These are phyloP conservation scores for Pantherophis alleghaniensis DNA, from an alignment of 2,797 vertebrate species.

Conservation along the genomic window DNA sequence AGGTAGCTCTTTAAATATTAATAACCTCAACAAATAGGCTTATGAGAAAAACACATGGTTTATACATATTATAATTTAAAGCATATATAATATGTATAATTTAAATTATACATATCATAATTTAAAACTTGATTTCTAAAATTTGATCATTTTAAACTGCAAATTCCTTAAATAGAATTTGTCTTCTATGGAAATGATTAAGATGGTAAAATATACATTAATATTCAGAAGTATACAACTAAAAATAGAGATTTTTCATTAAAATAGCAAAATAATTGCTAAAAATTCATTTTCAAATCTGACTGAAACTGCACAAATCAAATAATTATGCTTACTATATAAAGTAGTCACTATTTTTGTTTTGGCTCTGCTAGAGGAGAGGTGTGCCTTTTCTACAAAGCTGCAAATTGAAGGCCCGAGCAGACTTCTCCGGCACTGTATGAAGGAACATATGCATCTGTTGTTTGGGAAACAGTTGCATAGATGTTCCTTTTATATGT, in stretches of 20 bases:
- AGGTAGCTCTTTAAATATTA: not conserved
- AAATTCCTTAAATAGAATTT: constrained; percentile 11
- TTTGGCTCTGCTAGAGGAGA: not conserved
- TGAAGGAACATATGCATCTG: not conserved
- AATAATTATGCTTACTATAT: not conserved
- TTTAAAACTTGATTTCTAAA: constrained; percentile 10
- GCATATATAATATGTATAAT: no score
- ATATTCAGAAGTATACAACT: not conserved
- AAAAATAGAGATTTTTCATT: not conserved
- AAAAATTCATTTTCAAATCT: not conserved
- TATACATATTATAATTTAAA: not conserved
- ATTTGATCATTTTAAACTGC: not conserved
- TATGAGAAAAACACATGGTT: not conserved
- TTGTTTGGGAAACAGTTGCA: not conserved
- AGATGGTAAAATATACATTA: not conserved
- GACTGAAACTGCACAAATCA: not conserved
- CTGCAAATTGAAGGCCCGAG: not conserved
- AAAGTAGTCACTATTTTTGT: not conserved
- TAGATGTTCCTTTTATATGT: not conserved
- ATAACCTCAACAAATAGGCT: not conserved
- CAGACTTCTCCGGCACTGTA: not conserved
- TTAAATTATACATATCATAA: not conserved
- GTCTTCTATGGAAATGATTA: not conserved
- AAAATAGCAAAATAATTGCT: not conserved
- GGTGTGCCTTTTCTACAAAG: not conserved